Evolutionary conservation across 2,113 vertebrate species (phyloP).

Genomic region (Aleadryas rufinucha): DNA sequence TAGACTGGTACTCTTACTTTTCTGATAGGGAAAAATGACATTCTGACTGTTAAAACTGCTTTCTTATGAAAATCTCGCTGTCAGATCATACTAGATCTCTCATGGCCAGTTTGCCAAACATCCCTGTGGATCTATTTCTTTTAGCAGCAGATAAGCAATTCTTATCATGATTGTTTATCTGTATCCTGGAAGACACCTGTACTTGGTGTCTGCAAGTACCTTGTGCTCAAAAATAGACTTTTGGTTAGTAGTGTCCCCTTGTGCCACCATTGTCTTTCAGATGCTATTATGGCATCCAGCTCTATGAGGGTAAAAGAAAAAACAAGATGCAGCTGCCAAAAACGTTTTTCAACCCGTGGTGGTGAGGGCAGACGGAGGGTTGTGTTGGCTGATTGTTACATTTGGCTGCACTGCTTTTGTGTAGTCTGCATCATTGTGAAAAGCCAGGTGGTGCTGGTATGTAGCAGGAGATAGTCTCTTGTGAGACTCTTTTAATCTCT

Average conservation of each 20-base stretch:
- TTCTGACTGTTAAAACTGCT: neutral
- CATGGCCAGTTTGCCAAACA: neutral
- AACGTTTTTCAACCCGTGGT: fast-evolving
- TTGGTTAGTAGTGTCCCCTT: neutral
- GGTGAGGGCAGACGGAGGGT: neutral
- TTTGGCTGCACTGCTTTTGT: neutral
- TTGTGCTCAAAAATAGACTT: neutral
- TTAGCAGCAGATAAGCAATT: neutral
- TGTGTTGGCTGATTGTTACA: neutral
- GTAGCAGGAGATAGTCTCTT: neutral
- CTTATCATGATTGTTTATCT: neutral
- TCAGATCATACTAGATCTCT: neutral
- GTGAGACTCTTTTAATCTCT: neutral
- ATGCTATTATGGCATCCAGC: neutral
- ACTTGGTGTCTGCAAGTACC: neutral
- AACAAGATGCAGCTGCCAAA: neutral
- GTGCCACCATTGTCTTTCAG: neutral
- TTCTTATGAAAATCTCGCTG: neutral
- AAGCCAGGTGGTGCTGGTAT: neutral
- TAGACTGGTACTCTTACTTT: neutral
- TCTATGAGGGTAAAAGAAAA: neutral
- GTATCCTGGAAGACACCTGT: neutral
- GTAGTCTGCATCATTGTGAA: neutral
- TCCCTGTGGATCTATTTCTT: neutral
- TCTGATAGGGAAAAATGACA: neutral